Percentiles rank a stretch among this genome's conserved stretches.
Evolutionary conservation across 2,888 invertebrate genomes (phyloP).

Genomic region (Cheilosia impressa): DNA sequence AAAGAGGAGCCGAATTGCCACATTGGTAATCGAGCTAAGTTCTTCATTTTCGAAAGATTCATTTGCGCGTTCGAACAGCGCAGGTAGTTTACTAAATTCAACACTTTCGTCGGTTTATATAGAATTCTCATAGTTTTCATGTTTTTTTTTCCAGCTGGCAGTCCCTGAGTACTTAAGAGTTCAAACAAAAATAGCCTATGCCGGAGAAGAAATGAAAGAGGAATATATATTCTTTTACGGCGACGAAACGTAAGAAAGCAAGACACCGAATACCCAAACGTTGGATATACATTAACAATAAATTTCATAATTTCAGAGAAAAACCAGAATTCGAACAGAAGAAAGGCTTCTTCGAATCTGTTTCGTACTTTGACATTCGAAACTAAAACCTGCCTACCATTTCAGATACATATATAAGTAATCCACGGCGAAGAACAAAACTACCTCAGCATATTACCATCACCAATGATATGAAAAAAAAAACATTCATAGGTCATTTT

Average conservation of each 20-base stretch:
- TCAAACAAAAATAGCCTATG: constrained; percentile 64
- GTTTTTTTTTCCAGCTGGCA: constrained; percentile 15
- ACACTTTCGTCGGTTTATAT: too few relatives aligned
- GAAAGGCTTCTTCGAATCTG: constrained; percentile 31
- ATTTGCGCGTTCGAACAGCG: too few relatives aligned
- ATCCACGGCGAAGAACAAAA: too few relatives aligned
- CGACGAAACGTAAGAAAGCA: constrained; percentile 75
- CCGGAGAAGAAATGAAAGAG: constrained; percentile 75
- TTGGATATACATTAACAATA: not conserved
- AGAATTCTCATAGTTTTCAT: not conserved
- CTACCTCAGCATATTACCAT: too few relatives aligned
- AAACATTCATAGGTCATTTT: not conserved
- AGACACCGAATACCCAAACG: not conserved
- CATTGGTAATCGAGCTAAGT: too few relatives aligned
- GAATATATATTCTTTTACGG: constrained; percentile 78
- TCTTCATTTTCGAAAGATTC: too few relatives aligned
- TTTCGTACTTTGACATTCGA: constrained; percentile 29
- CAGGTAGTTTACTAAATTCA: too few relatives aligned
- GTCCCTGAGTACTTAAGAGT: constrained; percentile 33
- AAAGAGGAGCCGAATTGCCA: too few relatives aligned
- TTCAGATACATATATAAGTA: too few relatives aligned
- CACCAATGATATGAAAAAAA: too few relatives aligned
- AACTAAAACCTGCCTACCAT: not conserved
- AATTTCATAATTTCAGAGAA: constrained; percentile 19
- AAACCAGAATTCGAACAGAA: constrained; percentile 25